phyloP scores from a whole-genome alignment of 2,888 invertebrate species.

The Rhagonycha lutea region DNA sequence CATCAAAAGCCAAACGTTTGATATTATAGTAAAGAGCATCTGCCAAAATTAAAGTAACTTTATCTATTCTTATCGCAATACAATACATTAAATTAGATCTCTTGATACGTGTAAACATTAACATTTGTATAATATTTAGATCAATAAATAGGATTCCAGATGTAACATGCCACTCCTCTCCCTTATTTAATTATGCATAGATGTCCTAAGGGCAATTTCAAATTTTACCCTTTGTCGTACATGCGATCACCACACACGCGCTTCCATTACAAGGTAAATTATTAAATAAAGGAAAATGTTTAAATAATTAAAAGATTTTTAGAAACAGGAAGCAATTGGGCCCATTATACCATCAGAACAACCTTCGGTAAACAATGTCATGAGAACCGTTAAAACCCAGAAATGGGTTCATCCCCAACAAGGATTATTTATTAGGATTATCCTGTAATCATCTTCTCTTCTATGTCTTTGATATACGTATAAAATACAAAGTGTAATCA shows the following conservation, averaged over 20 bases:
- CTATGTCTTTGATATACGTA: too few relatives aligned
- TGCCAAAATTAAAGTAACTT: conserved; percentile 24
- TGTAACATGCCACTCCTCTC: background rate
- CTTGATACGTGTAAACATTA: background rate
- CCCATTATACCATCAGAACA: too few relatives aligned
- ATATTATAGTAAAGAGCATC: conserved; percentile 9
- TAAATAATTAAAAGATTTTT: background rate
- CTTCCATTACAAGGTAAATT: background rate
- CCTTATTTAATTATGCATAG: background rate
- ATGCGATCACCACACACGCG: background rate
- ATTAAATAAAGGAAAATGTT: background rate
- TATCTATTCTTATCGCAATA: conserved; percentile 20
- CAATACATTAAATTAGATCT: conserved; percentile 9
- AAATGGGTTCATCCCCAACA: too few relatives aligned
- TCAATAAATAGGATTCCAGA: background rate
- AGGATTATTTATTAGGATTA: too few relatives aligned
- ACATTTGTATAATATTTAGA: conserved; percentile 1
- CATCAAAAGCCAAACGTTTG: conserved; percentile 24
- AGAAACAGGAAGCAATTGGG: background rate
- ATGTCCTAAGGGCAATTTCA: background rate
- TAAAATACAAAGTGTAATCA: too few relatives aligned
- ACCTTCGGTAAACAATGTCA: too few relatives aligned
- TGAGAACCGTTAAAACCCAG: too few relatives aligned
- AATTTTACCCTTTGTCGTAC: background rate
- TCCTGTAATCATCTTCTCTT: too few relatives aligned